phyloP scores from a whole-genome alignment of 2,888 invertebrate genomes.

The Salticus scenicus region DNA sequence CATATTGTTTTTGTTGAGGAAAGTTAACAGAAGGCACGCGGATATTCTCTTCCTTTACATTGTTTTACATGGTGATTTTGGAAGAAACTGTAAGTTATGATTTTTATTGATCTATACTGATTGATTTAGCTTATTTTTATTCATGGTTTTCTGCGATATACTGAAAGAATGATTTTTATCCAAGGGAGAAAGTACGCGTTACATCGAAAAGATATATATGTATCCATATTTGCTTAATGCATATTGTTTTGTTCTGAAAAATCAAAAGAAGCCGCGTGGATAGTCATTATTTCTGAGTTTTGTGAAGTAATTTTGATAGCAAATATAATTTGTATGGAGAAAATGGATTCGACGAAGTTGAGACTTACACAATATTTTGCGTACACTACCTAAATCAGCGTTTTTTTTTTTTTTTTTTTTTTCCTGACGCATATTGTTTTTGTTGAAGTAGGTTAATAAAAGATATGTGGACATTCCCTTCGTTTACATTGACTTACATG shows the following conservation, averaged over 20 bases:
- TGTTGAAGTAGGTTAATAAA: background rate
- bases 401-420: too few species aligned
- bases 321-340: too few species aligned
- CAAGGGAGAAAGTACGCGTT: too few species aligned
- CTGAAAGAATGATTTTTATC: too few species aligned
- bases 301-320: too few species aligned
- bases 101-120: background rate
- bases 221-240: too few species aligned
- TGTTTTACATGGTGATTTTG: conserved; percentile 3
- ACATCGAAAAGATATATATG: too few species aligned
- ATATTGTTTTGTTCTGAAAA: too few species aligned
- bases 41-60: background rate
- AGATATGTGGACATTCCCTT: background rate
- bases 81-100: background rate
- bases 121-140: too few species aligned
- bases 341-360: background rate
- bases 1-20: background rate
- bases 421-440: background rate
- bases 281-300: too few species aligned
- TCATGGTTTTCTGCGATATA: too few species aligned
- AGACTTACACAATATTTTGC: background rate
- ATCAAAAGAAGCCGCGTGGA: too few species aligned
- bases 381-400: background rate
- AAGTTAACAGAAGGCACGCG: background rate
- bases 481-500: background rate